phyloP scores from a whole-genome alignment of 2,113 vertebrate species.

The Bungarus multicinctus region DNA sequence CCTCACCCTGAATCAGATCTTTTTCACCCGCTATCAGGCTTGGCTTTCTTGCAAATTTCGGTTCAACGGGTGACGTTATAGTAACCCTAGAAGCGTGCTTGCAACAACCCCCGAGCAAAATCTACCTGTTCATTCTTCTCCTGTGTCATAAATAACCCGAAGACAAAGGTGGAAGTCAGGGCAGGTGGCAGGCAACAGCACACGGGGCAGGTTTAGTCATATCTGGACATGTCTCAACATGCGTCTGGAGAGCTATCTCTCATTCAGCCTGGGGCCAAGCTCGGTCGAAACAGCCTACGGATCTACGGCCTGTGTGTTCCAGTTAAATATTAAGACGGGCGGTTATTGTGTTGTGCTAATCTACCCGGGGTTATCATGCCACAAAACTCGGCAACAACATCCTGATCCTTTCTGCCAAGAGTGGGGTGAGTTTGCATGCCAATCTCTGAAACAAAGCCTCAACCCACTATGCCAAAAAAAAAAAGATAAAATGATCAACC shows the following conservation, averaged over 20 bases:
- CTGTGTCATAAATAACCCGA: not conserved
- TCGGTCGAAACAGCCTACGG: not conserved
- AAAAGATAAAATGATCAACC: no score
- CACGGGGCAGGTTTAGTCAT: not conserved
- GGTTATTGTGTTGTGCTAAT: not conserved
- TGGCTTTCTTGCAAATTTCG: not conserved
- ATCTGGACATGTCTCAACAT: not conserved
- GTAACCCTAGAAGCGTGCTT: not conserved
- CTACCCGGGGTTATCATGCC: not conserved
- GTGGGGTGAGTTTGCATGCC: not conserved
- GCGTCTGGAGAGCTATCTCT: not conserved
- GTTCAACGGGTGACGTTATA: not conserved
- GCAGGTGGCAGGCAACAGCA: not conserved
- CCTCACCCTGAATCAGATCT: no score
- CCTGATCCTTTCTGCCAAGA: not conserved
- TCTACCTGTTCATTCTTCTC: not conserved
- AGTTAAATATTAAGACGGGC: not conserved
- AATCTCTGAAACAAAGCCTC: not conserved
- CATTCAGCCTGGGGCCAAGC: not conserved
- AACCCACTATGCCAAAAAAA: not conserved
- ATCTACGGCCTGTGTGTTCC: not conserved
- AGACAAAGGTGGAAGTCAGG: not conserved
- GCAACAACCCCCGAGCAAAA: not conserved
- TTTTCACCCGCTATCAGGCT: not conserved
- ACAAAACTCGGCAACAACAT: not conserved